Evolutionary conservation across 2,888 invertebrate species (phyloP), one percentile per base, ranked within the genome.

Genomic region (Melitaea athalia): DNA sequence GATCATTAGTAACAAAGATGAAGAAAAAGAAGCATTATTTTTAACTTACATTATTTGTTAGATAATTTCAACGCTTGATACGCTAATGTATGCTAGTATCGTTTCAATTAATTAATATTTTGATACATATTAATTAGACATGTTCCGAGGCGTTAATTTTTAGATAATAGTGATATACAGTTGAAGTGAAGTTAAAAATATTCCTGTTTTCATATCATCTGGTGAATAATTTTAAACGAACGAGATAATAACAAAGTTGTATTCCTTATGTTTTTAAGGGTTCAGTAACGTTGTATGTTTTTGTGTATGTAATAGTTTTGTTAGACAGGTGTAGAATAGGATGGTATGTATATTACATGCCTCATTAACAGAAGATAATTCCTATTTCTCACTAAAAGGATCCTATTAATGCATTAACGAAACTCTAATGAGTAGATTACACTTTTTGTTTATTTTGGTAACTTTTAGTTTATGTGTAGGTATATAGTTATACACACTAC

Each of bases 131-230:
- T 55, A 55, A 33, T 7, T 8, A 14, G 47, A 53, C 60, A 50
- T 59, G 49, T 59, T 50, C 14, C 15, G 47, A 61, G 66, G 66
- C 61, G 66, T 66, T 47, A 66, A 38, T 5, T 61, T 53, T 45
- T 12, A 53, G 60, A 66, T 66, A 61, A 53, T 17, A 11, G 14
- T 14, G 14, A 38, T 59, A 45, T 12, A 38, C 38, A 38, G 38
- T 53, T 31, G 11, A 45, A 45, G 53, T 53, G 45, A 53, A 60
- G 53, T 59, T 65, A 59, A 61, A 55, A 59, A 66, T 61, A 53
- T 47, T 60, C 53, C 66, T 60, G 66, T 61, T 66, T 52, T 33
- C 8, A 53, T 66, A 53, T 33, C 10, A 10, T 15, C 42, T 43
- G 7, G 47, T 12, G 33, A 33, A 53, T 24, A 53, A 52, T 45